A percentile compares a stretch with the other conserved stretches of the same genome.
Conservation (phyloP, 2,113 vertebrate species). For the Nematolebias whitei region DNA sequence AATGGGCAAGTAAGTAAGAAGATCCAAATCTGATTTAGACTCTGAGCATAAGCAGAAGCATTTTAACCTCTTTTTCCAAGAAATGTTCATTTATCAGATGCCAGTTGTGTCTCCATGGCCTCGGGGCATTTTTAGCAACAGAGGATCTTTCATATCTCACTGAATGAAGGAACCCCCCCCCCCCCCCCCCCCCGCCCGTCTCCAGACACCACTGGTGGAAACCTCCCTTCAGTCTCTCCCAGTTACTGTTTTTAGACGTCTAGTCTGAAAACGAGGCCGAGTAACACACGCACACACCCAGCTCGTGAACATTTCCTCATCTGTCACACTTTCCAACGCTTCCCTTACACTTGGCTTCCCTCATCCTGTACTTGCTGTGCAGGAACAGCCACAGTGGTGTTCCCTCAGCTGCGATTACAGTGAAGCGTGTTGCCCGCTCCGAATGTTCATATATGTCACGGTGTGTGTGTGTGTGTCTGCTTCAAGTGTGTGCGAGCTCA, state of each 20-base stretch:
- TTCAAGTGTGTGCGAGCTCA: constrained; percentile 28
- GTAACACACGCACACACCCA: constrained; percentile 14
- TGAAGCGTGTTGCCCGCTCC: constrained; percentile 51
- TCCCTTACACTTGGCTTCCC: constrained; percentile 51
- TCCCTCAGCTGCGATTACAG: constrained; percentile 56
- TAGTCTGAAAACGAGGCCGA: constrained; percentile 34
- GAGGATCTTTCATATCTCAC: constrained; percentile 30
- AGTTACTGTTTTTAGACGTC: constrained; percentile 54
- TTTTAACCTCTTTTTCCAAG: constrained; percentile 28
- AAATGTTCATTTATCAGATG: constrained; percentile 34
- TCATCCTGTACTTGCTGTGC: constrained; percentile 13
- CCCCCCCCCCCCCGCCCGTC: too few relatives aligned
- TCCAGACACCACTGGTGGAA: constrained; percentile 41
- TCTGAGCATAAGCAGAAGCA: constrained; percentile 11
- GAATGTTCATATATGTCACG: constrained; percentile 47
- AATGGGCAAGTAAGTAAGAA: constrained; percentile 8
- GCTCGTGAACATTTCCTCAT: constrained; percentile 35
- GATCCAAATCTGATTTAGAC: constrained; percentile 5
- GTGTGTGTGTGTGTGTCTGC: constrained; percentile 27
- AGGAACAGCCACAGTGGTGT: constrained; percentile 53
- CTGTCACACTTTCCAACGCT: constrained; percentile 37
- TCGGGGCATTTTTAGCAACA: constrained; percentile 38
- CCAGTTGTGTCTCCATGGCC: constrained; percentile 24
- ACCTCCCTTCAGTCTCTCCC: constrained; percentile 31
- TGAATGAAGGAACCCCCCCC: constrained; percentile 49